Conservation (phyloP, 2,797 vertebrate species). For the Betta splendens region DNA sequence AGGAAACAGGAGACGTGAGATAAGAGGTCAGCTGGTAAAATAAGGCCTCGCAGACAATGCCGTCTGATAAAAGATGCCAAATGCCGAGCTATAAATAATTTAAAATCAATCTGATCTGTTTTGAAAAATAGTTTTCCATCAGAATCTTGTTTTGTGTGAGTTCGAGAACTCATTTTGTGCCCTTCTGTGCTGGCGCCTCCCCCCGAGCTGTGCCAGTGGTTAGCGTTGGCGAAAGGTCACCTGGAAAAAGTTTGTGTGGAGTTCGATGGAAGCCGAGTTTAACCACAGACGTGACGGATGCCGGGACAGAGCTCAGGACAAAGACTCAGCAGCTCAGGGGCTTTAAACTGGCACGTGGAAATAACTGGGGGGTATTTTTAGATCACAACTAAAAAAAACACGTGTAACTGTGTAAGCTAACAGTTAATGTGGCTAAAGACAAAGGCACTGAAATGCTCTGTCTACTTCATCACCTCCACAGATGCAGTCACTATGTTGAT, state of each 20-base stretch:
- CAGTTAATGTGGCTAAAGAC: too few relatives aligned
- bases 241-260: conserved; percentile 36
- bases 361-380: conserved; percentile 56
- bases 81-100: background rate
- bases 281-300: conserved; percentile 54
- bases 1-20: conserved; percentile 77
- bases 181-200: conserved; percentile 36
- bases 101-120: background rate
- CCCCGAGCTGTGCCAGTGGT: conserved; percentile 52
- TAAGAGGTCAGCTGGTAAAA: conserved; percentile 78
- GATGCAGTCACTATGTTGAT: conserved; percentile 19
- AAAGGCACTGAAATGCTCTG: too few relatives aligned
- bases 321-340: conserved; percentile 61
- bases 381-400: conserved; percentile 18
- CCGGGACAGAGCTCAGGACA: conserved; percentile 53
- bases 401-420: too few relatives aligned
- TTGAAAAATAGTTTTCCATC: conserved; percentile 6
- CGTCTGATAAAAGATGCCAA: conserved; percentile 13
- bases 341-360: conserved; percentile 48
- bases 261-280: conserved; percentile 36
- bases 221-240: conserved; percentile 67
- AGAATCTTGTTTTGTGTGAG: conserved; percentile 9
- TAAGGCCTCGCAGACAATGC: conserved; percentile 44
- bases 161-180: conserved; percentile 17
- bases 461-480: too few relatives aligned